Base-by-base conservation (phyloP, 1,140 invertebrate species). In the Hycleus cichorii region DNA sequence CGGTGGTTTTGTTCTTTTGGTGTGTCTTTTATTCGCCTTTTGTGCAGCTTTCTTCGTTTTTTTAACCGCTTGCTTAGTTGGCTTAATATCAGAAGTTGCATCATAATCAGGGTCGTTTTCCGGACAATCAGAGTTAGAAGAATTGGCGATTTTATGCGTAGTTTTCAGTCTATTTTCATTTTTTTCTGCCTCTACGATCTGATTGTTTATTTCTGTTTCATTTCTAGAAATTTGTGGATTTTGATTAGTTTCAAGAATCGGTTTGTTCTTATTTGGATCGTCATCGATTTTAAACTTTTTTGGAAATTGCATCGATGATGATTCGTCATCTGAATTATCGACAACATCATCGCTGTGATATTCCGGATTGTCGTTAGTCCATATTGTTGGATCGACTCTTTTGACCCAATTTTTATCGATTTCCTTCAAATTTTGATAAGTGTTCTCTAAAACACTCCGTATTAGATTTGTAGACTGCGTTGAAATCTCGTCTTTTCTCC, bases 271-370 rank as follows among this genome's bases (percentile, higher is more conserved):
- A 32, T 7, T 32, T 7, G 32, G 7, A 32, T 42, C 39, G 6
- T 39, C 39, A 50, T 56, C 56, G 32, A 59, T 43, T 63, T 60
- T 67, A 26, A 64, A 64, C 75, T 76, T 62, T 66, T 73, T 69
- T 27, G 64, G 45, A 25, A 39, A 39, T 49, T 50, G 43, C 46
- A 44, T 51, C 10, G 47, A 53, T 24, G 43, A 10, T 12, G 45
- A 64, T 64, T 82, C 80, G 47, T 79, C 78, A 67, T 86, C 84
- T 39, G 81, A 81, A 71, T 85, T 83, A 74, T 82, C 83, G 47
- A 87, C 76, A 74, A 81, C 81, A 68, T 88, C 84, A 57, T 73
- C 72, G 67, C 64, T 69, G 43, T 72, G 59, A 62, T 64, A 66
- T 56, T 67, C 64, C 25, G 63, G n/a, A n/a, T n/a, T 18, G 5